Evolutionary conservation across 2,888 invertebrate genomes (phyloP), one percentile per base, ranked within the genome.

Genomic region (Heliconius hortense): DNA sequence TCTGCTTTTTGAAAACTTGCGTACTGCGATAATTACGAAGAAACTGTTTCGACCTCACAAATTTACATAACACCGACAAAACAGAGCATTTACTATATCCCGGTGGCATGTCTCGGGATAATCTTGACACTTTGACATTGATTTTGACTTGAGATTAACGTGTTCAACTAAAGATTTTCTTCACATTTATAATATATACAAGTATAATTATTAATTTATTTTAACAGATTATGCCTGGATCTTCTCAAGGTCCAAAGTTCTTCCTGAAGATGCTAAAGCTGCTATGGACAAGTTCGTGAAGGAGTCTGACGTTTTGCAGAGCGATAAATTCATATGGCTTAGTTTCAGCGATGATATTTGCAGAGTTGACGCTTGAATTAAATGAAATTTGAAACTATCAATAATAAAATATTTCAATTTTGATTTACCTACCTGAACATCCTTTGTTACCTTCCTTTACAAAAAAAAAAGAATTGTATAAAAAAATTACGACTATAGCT

Each of bases 161-260:
- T n/a, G n/a, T n/a, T 10, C 8, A 56, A 56, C n/a, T 3, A 5
- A 5, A 18, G 5, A 56, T 8, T 10, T n/a, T 10, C 5, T 15
- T 18, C 48, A 15, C 5, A 15, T 48, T 15, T 4, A 48, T 48
- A 48, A 18, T 48, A 18, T 8, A n/a, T n/a, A 53, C 0, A n/a
- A n/a, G n/a, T 56, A 56, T n/a, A 56, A 2, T 48, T 18, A n/a
- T 60, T 11, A 26, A 15, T 63, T 11, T 72, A 56, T 39, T 39
- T 56, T 82, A 86, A 31, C 86, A 94, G 93, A 89, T 35, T 86
- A 84, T 71, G 82, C 85, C 24, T 93, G 93, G 93, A 81, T 93
- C 43, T 85, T 92, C 3, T 88, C 92, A 43, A 86, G 92, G 67
- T 83, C 82, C 70, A 89, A 89, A 85, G 86, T 81, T 7, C 82